A percentile compares a stretch with the other conserved stretches of the same genome.
These are phyloP conservation scores for Carapus acus DNA, from an alignment of 2,797 vertebrate genomes.

Conservation along the genomic window DNA sequence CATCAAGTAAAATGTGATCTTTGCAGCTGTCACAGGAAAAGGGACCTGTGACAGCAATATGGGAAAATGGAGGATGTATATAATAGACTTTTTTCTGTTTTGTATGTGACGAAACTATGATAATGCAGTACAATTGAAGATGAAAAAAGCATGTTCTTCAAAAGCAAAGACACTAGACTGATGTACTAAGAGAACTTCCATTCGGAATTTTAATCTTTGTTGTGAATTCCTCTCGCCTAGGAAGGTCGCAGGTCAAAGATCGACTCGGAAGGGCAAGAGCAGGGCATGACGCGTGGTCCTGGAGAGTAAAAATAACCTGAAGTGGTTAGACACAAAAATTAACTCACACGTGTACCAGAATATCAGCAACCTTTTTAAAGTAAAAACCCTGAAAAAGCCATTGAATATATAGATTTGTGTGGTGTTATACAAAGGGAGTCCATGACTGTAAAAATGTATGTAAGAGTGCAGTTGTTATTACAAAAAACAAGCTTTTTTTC, in stretches of 20 bases:
- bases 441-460: slow-evolving; percentile 77
- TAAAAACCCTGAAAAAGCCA: slow-evolving; percentile 72
- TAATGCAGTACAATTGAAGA: slow-evolving; percentile 72
- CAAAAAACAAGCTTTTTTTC: slow-evolving; percentile 61
- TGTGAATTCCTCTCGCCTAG: slow-evolving; percentile 69
- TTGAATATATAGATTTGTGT: slow-evolving; percentile 77
- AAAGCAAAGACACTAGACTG: slow-evolving; percentile 57
- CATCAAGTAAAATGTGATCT: slow-evolving; percentile 29
- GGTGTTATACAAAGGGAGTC: slow-evolving; percentile 75
- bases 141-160: slow-evolving; percentile 73
- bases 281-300: slow-evolving; percentile 49
- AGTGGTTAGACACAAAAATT: slow-evolving; percentile 37
- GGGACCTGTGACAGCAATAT: slow-evolving; percentile 58
- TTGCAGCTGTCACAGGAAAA: slow-evolving; percentile 51
- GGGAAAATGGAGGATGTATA: slow-evolving; percentile 70
- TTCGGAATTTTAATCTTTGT: slow-evolving; percentile 73
- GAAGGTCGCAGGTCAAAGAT: slow-evolving; percentile 68
- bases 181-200: slow-evolving; percentile 62
- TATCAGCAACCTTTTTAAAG: slow-evolving; percentile 54
- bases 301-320: slow-evolving; percentile 47
- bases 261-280: slow-evolving; percentile 47
- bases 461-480: slow-evolving; percentile 79
- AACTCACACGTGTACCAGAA: slow-evolving; percentile 37
- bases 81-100: slow-evolving; percentile 76
- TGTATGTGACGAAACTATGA: slow-evolving; percentile 73